A percentile compares a stretch with the other conserved stretches of the same genome.
Evolutionary conservation across 2,113 vertebrate species (phyloP).

Genomic region (Turnix velox): DNA sequence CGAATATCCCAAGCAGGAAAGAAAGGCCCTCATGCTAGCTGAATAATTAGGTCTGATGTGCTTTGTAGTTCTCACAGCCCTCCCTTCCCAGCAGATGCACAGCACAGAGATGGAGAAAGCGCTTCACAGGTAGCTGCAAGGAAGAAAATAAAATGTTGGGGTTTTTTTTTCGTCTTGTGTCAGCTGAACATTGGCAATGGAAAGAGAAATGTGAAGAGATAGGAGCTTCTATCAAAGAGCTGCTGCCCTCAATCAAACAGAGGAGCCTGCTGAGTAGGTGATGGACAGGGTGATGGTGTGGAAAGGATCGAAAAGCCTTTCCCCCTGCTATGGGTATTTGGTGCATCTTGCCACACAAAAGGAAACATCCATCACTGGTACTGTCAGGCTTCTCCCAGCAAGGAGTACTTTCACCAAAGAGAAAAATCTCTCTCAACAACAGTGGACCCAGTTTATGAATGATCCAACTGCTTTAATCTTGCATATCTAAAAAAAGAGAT

Average conservation of each 20-base stretch:
- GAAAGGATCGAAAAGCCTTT: neutral
- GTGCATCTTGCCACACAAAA: neutral
- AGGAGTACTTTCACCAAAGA: neutral
- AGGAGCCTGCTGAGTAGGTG: neutral
- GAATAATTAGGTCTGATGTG: constrained; percentile 28
- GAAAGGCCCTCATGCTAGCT: neutral
- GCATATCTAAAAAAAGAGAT: neutral
- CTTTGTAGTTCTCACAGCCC: constrained; percentile 15
- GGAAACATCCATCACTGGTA: neutral
- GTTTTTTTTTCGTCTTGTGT: neutral
- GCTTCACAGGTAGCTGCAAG: neutral
- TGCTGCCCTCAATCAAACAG: neutral
- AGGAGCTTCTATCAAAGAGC: neutral
- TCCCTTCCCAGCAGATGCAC: neutral
- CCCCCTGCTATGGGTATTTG: neutral
- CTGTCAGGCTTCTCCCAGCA: neutral
- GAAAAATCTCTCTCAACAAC: neutral
- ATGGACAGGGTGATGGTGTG: accelerated
- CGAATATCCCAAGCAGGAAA: neutral
- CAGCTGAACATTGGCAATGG: neutral
- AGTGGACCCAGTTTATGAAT: neutral
- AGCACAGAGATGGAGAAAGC: neutral
- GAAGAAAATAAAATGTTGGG: neutral
- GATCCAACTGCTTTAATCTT: neutral
- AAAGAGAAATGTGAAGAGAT: neutral